Evolutionary conservation across 2,797 vertebrate genomes (phyloP).

Genomic region (Anguilla marmorata): DNA sequence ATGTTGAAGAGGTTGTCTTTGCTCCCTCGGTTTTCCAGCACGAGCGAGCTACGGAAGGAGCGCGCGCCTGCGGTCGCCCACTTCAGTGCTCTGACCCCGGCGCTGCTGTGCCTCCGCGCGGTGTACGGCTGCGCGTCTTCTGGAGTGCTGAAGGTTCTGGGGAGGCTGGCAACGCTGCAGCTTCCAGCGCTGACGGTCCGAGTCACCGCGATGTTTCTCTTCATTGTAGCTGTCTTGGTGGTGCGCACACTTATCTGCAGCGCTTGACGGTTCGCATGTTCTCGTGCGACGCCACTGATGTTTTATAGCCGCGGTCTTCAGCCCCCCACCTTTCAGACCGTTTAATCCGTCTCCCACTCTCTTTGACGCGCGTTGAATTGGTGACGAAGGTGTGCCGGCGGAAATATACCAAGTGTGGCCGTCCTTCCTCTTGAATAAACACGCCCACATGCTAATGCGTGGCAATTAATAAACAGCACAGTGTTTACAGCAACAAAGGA

Average conservation of each 20-base stretch:
- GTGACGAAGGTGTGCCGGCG: conserved; percentile 6
- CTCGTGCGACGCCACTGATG: too few relatives aligned
- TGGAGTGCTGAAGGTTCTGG: conserved; percentile 24
- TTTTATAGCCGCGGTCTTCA: conserved; percentile 3
- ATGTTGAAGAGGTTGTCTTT: conserved; percentile 61
- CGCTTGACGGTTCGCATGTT: conserved; percentile 42
- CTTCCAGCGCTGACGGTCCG: conserved; percentile 64
- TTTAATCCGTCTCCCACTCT: not conserved
- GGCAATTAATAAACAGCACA: not conserved
- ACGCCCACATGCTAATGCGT: not conserved
- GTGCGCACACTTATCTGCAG: not conserved
- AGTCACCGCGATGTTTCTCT: conserved; percentile 55
- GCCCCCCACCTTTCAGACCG: not conserved
- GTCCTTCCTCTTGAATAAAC: not conserved
- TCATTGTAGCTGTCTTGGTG: conserved; percentile 51
- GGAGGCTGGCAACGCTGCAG: conserved; percentile 36
- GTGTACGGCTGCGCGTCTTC: conserved; percentile 44
- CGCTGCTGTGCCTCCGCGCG: conserved; percentile 63
- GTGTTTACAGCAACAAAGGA: not conserved
- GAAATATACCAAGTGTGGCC: conserved; percentile 22
- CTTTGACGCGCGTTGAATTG: not conserved
- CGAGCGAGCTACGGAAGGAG: conserved; percentile 58
- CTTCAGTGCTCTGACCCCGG: conserved; percentile 59
- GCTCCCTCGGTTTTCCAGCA: conserved; percentile 59
- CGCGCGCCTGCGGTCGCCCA: conserved; percentile 58